Evolutionary conservation across 2,888 invertebrate species (phyloP).

Genomic region (Corbicula japonica): DNA sequence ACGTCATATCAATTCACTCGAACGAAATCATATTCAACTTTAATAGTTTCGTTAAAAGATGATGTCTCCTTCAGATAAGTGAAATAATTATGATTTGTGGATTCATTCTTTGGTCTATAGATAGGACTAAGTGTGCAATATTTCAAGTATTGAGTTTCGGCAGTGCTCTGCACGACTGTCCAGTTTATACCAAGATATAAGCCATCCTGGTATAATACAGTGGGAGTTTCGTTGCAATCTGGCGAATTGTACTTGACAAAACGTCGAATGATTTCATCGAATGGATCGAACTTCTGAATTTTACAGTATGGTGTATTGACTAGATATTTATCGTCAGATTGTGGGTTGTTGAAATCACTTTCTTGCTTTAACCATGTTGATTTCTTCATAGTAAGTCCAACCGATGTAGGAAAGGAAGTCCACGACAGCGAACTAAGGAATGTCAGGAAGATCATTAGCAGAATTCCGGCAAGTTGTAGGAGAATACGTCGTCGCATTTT

Average conservation of each 20-base stretch:
- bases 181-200: slow-evolving; percentile 56
- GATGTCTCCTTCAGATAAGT: slow-evolving; percentile 57
- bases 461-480: too few species aligned
- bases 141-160: slow-evolving; percentile 71
- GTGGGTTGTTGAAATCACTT: too few species aligned
- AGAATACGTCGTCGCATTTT: too few species aligned
- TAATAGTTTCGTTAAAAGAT: slow-evolving; percentile 51
- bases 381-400: too few species aligned
- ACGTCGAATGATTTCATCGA: slow-evolving; percentile 72
- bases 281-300: slow-evolving; percentile 83
- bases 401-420: too few species aligned
- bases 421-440: too few species aligned
- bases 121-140: slow-evolving; percentile 81
- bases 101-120: slow-evolving; percentile 65
- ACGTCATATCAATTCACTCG: slow-evolving; percentile 79
- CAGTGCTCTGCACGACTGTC: slow-evolving; percentile 48
- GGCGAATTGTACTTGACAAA: slow-evolving; percentile 68
- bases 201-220: slow-evolving; percentile 79
- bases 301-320: slow-evolving; percentile 82
- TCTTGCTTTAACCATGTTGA: too few species aligned
- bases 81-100: slow-evolving; percentile 62
- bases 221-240: slow-evolving; percentile 68
- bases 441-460: too few species aligned
- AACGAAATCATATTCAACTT: slow-evolving; percentile 79
- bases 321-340: too few species aligned